Conservation (phyloP, 2,113 vertebrate genomes). For the Azemiops feae region DNA sequence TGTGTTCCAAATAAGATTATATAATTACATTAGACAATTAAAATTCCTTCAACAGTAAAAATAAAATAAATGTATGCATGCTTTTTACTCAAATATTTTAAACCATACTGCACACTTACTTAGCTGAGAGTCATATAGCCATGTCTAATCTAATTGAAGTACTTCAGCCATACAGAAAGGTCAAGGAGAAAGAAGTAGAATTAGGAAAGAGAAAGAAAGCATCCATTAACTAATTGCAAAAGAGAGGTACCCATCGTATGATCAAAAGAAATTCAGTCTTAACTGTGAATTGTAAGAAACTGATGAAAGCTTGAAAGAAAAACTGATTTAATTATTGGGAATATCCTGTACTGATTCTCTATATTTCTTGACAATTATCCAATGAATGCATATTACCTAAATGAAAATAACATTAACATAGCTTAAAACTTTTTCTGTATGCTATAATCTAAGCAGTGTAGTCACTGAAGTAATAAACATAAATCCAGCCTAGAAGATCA, state of each 20-base stretch:
- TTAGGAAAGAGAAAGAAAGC: conserved; percentile 43
- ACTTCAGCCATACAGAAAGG: conserved; percentile 42
- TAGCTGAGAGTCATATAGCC: conserved; percentile 19
- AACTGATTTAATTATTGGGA: conserved; percentile 11
- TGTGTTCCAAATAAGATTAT: not conserved
- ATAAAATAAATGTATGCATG: not conserved
- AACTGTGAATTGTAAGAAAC: conserved; percentile 47
- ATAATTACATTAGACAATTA: not conserved
- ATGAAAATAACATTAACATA: not conserved
- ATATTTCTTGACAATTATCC: not conserved
- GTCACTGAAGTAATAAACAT: not conserved
- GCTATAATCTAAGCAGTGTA: not conserved
- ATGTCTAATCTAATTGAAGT: conserved; percentile 54
- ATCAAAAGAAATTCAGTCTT: conserved; percentile 16
- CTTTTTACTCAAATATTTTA: conserved; percentile 7
- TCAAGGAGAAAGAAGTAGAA: conserved; percentile 35
- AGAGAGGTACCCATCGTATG: conserved; percentile 40
- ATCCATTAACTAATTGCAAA: conserved; percentile 63
- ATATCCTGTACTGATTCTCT: not conserved
- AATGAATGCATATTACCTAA: not conserved
- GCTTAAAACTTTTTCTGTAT: not conserved
- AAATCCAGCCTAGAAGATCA: not conserved
- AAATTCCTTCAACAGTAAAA: not conserved
- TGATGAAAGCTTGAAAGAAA: conserved; percentile 24
- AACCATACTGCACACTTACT: conserved; percentile 18